A percentile compares a stretch with the other conserved stretches of the same genome.
phyloP scores from a whole-genome alignment of 2,113 vertebrate species.

The Pelecanoides urinatrix region DNA sequence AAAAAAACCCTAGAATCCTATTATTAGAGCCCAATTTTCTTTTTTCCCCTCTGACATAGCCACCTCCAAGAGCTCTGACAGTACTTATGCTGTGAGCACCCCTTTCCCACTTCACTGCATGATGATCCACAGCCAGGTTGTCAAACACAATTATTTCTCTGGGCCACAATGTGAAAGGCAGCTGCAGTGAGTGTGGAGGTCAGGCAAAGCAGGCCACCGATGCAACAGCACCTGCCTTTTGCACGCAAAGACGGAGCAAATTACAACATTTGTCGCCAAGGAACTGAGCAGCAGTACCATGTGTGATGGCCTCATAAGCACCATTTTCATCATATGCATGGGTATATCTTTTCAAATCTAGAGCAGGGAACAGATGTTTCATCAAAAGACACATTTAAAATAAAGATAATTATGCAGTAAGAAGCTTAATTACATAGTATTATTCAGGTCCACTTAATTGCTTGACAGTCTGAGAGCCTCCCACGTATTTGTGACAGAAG shows the following conservation, averaged over 20 bases:
- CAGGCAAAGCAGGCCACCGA: constrained; percentile 16
- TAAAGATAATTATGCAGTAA: constrained; percentile 83
- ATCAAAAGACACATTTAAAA: constrained; percentile 83
- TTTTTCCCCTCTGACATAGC: background rate
- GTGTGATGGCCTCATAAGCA: constrained; percentile 53
- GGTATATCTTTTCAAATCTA: constrained; percentile 77
- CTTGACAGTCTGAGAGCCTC: constrained; percentile 72
- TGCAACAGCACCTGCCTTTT: constrained; percentile 72
- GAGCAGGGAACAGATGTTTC: constrained; percentile 82
- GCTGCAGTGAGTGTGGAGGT: constrained; percentile 62
- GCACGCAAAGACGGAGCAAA: constrained; percentile 65
- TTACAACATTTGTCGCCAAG: constrained; percentile 71
- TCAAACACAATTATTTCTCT: constrained; percentile 46
- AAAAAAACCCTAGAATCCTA: background rate
- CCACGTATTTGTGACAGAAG: constrained; percentile 61
- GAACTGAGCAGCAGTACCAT: constrained; percentile 58
- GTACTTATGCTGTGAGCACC: background rate
- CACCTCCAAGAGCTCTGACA: background rate
- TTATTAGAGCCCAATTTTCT: background rate
- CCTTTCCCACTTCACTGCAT: background rate
- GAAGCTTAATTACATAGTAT: constrained; percentile 82
- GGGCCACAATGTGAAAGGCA: constrained; percentile 50
- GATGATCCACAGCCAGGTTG: background rate
- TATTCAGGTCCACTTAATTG: constrained; percentile 84
- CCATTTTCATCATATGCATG: constrained; percentile 56